Evolutionary conservation across 2,888 invertebrate genomes (phyloP), one percentile per base, ranked within the genome.

Genomic region (Arrhopalites spinosus): DNA sequence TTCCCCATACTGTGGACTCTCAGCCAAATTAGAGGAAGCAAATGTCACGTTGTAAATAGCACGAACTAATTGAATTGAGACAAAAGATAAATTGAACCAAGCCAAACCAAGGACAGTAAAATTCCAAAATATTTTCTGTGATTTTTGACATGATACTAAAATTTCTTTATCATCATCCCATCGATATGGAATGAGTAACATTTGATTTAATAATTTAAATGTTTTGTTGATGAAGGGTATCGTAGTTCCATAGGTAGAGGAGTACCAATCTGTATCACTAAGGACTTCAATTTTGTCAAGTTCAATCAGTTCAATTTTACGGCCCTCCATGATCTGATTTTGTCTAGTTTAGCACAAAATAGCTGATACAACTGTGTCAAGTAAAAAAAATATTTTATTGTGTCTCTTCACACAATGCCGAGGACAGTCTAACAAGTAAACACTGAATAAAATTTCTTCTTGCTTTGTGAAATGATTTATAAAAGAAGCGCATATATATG

Each of bases 41-140:
- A 8, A 15, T 8, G 64, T 30, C 17, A 64, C 20, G 1, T 23
- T n/a, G 36, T 64, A 36, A 36, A 30, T 25, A 30, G n/a, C 15
- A 2, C 36, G n/a, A 8, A 36, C 3, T 1, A 64, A 30, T 20
- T 64, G 64, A 7, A 29, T 8, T 17, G 64, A 23, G 13, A 64
- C 64, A 36, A 64, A 64, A 11, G 36, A 11, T 2, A 64, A 25
- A n/a, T 64, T 64, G 36, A 64, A 64, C 36, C 64, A 64, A 7
- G n/a, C 15, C 8, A 64, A n/a, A 36, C 29, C 17, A 15, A 29
- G 30, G 20, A 30, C 36, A 8, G 30, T 17, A 30, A 64, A 2
- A 7, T 13, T 36, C 64, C 64, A 64, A 27, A 30, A 64, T 1
- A 36, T 13, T 36, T 27, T 29, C 17, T 64, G n/a, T 15, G 8